phyloP scores from a whole-genome alignment of 2,888 invertebrate genomes.

The Drosophila bunnanda region DNA sequence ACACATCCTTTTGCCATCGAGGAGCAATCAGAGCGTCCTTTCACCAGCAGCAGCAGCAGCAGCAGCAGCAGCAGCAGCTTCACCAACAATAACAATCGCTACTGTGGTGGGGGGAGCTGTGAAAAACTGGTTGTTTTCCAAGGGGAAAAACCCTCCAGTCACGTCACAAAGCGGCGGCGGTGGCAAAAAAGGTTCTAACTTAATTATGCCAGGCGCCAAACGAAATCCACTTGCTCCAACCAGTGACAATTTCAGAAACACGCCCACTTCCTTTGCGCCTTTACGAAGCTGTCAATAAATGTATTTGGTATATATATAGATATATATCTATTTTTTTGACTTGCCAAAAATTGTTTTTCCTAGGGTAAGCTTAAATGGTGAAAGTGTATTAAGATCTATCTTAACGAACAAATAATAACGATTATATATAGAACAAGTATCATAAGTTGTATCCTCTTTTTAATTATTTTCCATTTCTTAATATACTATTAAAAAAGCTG shows the following conservation, averaged over 20 bases:
- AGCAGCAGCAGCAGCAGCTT: neutral
- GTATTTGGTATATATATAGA: slow-evolving; percentile 2
- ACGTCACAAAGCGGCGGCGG: slow-evolving; percentile 39
- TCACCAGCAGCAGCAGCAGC: slow-evolving; percentile 3
- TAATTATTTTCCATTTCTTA: neutral
- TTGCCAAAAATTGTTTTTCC: slow-evolving; percentile 26
- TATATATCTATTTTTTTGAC: neutral
- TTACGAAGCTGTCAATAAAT: slow-evolving; percentile 28
- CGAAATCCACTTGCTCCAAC: slow-evolving; percentile 30
- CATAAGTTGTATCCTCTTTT: neutral
- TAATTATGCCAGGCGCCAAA: slow-evolving; percentile 62
- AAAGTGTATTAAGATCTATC: neutral
- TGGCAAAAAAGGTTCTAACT: slow-evolving; percentile 69
- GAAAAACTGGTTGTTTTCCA: slow-evolving; percentile 16
- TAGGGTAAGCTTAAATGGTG: neutral
- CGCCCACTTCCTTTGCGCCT: slow-evolving; percentile 4
- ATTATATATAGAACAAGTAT: neutral
- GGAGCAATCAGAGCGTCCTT: slow-evolving; percentile 65
- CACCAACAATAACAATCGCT: slow-evolving; percentile 35
- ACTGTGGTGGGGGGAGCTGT: neutral
- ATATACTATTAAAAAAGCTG: too few relatives aligned
- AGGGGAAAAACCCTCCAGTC: slow-evolving; percentile 22
- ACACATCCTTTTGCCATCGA: slow-evolving; percentile 55
- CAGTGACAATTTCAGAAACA: slow-evolving; percentile 45
- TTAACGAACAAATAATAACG: neutral